Evolutionary conservation across 2,888 invertebrate species (phyloP).

Genomic region (Asteroscopus sphinx): DNA sequence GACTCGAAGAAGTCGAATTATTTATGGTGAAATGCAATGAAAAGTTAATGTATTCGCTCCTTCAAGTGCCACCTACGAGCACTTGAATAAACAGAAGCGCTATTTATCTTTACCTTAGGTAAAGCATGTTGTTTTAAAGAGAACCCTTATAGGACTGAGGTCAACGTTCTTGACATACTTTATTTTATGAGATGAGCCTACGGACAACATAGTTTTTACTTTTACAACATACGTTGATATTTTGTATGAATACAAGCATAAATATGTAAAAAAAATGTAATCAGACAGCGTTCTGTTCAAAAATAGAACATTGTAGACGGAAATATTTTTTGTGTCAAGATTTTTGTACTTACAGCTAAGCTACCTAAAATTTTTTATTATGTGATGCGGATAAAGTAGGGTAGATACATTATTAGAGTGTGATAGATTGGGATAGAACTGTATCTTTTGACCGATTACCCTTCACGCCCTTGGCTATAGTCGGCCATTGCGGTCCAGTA

Average conservation of each 20-base stretch:
- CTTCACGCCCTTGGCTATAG: constrained; percentile 61
- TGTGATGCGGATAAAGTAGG: constrained; percentile 43
- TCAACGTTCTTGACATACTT: constrained; percentile 78
- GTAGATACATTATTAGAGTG: constrained; percentile 48
- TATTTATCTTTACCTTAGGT: constrained; percentile 81
- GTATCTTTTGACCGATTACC: constrained; percentile 68
- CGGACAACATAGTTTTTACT: constrained; percentile 47
- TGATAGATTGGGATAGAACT: constrained; percentile 59
- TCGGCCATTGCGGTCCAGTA: constrained; percentile 57
- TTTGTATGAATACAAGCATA: constrained; percentile 5
- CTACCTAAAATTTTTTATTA: constrained; percentile 16
- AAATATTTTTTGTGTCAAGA: constrained; percentile 14
- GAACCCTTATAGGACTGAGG: constrained; percentile 70
- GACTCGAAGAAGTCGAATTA: constrained; percentile 42
- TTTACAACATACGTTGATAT: constrained; percentile 20
- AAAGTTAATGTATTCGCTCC: constrained; percentile 68
- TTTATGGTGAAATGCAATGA: constrained; percentile 60
- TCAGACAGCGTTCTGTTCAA: background rate
- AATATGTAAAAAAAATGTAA: constrained; percentile 11
- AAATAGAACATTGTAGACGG: background rate
- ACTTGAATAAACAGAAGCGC: constrained; percentile 78
- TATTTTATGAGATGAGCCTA: constrained; percentile 57
- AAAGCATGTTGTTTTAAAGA: constrained; percentile 79
- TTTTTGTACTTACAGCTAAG: constrained; percentile 16
- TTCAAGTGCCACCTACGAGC: constrained; percentile 76